Evolutionary conservation across 2,888 invertebrate species (phyloP).

Genomic region (Copidosoma aretas): DNA sequence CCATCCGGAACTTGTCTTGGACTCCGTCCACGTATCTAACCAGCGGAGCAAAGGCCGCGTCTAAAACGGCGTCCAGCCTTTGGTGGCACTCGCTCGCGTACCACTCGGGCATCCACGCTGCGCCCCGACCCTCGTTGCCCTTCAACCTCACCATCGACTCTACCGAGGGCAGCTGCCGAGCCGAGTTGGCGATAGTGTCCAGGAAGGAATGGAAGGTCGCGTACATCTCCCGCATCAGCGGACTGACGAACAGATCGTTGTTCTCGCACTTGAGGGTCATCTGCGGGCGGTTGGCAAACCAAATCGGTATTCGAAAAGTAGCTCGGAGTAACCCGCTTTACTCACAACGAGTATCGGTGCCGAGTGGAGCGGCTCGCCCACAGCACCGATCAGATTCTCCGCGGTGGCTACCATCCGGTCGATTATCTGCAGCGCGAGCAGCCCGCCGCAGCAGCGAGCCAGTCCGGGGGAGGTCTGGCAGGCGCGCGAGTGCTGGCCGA

Average conservation of each 20-base stretch:
- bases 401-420: conserved; percentile 48
- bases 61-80: conserved; percentile 65
- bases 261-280: conserved; percentile 36
- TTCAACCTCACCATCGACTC: neutral
- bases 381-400: conserved; percentile 47
- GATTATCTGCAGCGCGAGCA: conserved; percentile 51
- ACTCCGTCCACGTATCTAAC: conserved; percentile 66
- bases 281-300: conserved; percentile 1
- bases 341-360: conserved; percentile 49
- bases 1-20: conserved; percentile 66
- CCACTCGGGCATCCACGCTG: conserved; percentile 51
- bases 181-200: conserved; percentile 49
- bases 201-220: conserved; percentile 49
- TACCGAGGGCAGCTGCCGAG: conserved; percentile 16
- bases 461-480: conserved; percentile 46
- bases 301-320: too few relatives aligned
- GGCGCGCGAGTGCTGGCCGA: conserved; percentile 48
- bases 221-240: conserved; percentile 47
- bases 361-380: conserved; percentile 45
- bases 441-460: conserved; percentile 49
- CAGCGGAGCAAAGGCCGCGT: conserved; percentile 67
- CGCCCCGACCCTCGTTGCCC: conserved; percentile 37
- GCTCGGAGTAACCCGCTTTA: too few relatives aligned
- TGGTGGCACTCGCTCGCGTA: conserved; percentile 64
- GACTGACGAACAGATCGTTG: conserved; percentile 48